A percentile compares a stretch with the other conserved stretches of the same genome.
These are phyloP conservation scores for Chaetoderma sp. DNA, from an alignment of 2,888 invertebrate species.

Conservation along the genomic window DNA sequence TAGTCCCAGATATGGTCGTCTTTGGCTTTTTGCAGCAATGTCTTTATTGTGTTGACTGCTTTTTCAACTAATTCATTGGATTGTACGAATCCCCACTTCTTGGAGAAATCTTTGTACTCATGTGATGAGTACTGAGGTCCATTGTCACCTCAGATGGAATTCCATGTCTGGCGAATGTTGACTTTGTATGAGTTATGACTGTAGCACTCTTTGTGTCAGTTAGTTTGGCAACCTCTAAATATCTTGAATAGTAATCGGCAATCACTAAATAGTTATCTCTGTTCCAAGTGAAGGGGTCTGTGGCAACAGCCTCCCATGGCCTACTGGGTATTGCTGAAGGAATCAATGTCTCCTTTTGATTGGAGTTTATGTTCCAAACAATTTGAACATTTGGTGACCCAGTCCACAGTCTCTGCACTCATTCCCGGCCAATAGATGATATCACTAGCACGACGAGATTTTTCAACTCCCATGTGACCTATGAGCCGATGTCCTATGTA, in stretches of 20 bases:
- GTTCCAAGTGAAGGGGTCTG: slow-evolving; percentile 28
- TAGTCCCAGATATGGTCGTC: neutral
- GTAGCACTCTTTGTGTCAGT: slow-evolving; percentile 10
- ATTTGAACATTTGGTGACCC: slow-evolving; percentile 23
- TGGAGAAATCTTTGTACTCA: slow-evolving; percentile 11
- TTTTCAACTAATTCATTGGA: slow-evolving; percentile 14
- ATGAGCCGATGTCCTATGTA: neutral
- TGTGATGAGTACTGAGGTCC: slow-evolving; percentile 25
- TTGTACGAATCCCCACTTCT: slow-evolving; percentile 13
- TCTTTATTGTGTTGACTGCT: slow-evolving; percentile 14
- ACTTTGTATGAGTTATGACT: slow-evolving; percentile 28
- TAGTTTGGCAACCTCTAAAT: slow-evolving; percentile 29
- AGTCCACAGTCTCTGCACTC: slow-evolving; percentile 25
- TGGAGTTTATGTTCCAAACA: slow-evolving; percentile 22
- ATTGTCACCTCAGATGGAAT: slow-evolving; percentile 26
- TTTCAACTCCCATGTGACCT: slow-evolving; percentile 38
- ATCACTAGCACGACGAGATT: slow-evolving; percentile 29
- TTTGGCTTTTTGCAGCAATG: slow-evolving; percentile 3
- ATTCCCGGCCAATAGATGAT: slow-evolving; percentile 39
- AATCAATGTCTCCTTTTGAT: slow-evolving; percentile 25
- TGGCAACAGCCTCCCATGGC: slow-evolving; percentile 30
- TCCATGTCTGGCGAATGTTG: slow-evolving; percentile 31
- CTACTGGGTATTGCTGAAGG: slow-evolving; percentile 15
- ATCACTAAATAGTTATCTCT: slow-evolving; percentile 28
- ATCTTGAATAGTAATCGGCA: slow-evolving; percentile 35